Conservation (phyloP, 1,140 invertebrate genomes). For the Sitophilus oryzae region DNA sequence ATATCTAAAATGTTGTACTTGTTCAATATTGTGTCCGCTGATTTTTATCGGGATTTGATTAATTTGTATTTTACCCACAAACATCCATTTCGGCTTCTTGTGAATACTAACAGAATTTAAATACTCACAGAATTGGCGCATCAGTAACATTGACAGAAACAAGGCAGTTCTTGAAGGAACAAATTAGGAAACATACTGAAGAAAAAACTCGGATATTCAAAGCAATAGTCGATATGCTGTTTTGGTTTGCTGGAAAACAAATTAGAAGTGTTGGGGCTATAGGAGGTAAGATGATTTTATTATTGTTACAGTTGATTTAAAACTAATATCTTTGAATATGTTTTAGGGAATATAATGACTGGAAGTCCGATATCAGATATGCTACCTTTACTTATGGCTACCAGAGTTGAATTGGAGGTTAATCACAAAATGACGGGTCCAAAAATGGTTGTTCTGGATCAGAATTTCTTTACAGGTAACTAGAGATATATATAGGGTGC, state of each 20-base stretch:
- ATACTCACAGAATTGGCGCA: slow-evolving; percentile 69
- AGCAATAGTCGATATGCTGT: slow-evolving; percentile 76
- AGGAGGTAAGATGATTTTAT: slow-evolving; percentile 81
- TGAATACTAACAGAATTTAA: background rate
- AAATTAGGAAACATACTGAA: slow-evolving; percentile 54
- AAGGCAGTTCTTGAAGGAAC: slow-evolving; percentile 53
- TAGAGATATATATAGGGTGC: background rate
- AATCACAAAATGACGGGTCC: slow-evolving; percentile 50
- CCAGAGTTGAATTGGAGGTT: slow-evolving; percentile 52
- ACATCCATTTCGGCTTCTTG: background rate
- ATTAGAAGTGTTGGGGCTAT: slow-evolving; percentile 78
- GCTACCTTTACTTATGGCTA: slow-evolving; percentile 86
- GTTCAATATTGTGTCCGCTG: too few relatives aligned
- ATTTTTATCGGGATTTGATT: too few relatives aligned
- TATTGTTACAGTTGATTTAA: slow-evolving; percentile 59
- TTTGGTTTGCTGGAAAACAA: slow-evolving; percentile 93
- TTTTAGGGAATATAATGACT: slow-evolving; percentile 64
- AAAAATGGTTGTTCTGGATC: slow-evolving; percentile 68
- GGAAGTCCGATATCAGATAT: slow-evolving; percentile 94
- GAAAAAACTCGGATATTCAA: slow-evolving; percentile 65
- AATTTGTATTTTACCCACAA: too few relatives aligned
- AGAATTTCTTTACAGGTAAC: slow-evolving; percentile 68
- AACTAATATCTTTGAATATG: background rate
- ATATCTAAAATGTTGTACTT: too few relatives aligned
- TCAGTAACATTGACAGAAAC: slow-evolving; percentile 73